Evolutionary conservation across 2,888 invertebrate genomes (phyloP), one percentile per base, ranked within the genome.

Genomic region (Magallana nippona): DNA sequence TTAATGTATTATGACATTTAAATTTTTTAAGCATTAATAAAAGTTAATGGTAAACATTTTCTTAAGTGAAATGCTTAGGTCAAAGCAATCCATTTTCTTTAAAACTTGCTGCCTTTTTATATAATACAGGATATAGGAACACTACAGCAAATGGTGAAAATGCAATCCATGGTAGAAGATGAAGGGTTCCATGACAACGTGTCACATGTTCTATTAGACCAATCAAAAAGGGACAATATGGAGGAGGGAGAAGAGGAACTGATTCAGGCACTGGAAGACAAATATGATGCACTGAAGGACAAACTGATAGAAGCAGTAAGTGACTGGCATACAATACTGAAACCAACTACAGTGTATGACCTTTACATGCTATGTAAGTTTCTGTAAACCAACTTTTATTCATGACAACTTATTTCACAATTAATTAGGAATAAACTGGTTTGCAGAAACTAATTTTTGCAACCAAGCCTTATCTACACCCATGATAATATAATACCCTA

Each of bases 221-320:
- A 83, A 82, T 60, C 81, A 27, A 86, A 87, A 55, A 86, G 88
- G 44, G 85, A 84, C 57, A 84, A 83, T 56, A 85, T 83, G 27
- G 88, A 86, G 19, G 90, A 89, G 11, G 84, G 86, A 11, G 84
- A 84, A 32, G 86, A 84, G 78, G 86, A 88, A 32, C 83, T 92
- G 22, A 81, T 93, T n/a, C 87, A 90, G 32, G 93, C 90, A 10
- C 84, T 93, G 19, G 90, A 93, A 84, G 87, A 91, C 84, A 93
- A 93, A 83, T 93, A 93, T 89, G 93, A 93, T 88, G 90, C 91
- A 11, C 84, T 92, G 79, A 91, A 88, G 80, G 92, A 92, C 82
- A 93, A 93, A 83, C 87, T 93, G 1, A 85, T 93, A 10, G 87
- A 91, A 62, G 91, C 93, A 90, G 93, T 93, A 86, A 82, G 86